phyloP scores from a whole-genome alignment of 2,888 invertebrate genomes.

The Lypha dubia region DNA sequence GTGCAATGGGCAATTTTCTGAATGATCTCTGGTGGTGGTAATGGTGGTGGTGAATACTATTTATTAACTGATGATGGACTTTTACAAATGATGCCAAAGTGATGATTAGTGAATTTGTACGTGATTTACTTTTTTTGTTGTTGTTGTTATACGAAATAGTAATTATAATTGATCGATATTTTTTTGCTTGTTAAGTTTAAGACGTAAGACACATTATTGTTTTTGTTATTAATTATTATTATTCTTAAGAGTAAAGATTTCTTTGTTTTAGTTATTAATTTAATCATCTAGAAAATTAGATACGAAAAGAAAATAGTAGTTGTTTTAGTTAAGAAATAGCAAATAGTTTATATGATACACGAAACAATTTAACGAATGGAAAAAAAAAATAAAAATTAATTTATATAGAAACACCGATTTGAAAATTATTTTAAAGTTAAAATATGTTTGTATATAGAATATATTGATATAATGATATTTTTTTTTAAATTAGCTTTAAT shows the following conservation, averaged over 20 bases:
- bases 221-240: conserved; percentile 53
- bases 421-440: conserved; percentile 37
- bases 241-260: conserved; percentile 72
- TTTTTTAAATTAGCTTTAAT: conserved; percentile 18
- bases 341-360: conserved; percentile 74
- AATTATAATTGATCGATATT: conserved; percentile 61
- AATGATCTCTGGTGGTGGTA: conserved; percentile 53
- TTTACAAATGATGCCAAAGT: conserved; percentile 70
- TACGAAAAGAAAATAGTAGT: conserved; percentile 79
- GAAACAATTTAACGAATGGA: conserved; percentile 28
- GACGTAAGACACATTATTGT: conserved; percentile 71
- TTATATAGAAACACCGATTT: conserved; percentile 35
- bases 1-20: conserved; percentile 60
- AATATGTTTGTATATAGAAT: conserved; percentile 25
- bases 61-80: conserved; percentile 69
- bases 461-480: too few relatives aligned
- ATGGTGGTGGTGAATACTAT: conserved; percentile 52
- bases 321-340: conserved; percentile 75
- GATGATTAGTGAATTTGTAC: conserved; percentile 71
- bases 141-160: conserved; percentile 55
- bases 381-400: conserved; percentile 8
- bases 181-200: conserved; percentile 58
- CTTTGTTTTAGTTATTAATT: conserved; percentile 73
- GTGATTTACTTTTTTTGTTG: conserved; percentile 56
- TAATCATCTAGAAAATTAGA: conserved; percentile 83